phyloP scores from a whole-genome alignment of 2,797 vertebrate species.

The Anabas testudineus region DNA sequence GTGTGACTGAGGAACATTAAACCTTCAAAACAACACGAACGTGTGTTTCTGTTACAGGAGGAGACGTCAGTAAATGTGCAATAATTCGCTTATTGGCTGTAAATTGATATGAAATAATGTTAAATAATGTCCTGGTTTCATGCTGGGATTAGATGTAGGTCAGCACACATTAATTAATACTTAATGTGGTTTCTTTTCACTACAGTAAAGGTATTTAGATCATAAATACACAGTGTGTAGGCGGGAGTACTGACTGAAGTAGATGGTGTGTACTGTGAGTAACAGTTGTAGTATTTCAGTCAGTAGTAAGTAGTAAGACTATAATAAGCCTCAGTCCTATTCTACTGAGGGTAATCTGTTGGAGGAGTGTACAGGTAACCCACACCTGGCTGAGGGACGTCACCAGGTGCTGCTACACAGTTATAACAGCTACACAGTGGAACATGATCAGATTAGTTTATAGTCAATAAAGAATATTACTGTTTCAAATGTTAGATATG shows the following conservation, averaged over 20 bases:
- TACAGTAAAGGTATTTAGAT: not conserved
- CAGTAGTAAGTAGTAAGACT: conserved; percentile 30
- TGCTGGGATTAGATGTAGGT: conserved; percentile 5
- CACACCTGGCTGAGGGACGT: conserved; percentile 1
- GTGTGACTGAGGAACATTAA: conserved; percentile 7
- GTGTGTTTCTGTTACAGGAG: not conserved
- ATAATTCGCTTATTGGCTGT: not conserved
- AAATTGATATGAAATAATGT: not conserved
- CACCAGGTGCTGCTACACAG: conserved; percentile 4
- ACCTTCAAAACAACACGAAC: conserved; percentile 4
- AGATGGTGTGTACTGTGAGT: conserved; percentile 2
- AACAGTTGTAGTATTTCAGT: not conserved
- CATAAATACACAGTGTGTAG: not conserved
- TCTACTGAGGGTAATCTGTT: conserved; percentile 50
- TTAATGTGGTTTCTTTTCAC: conserved; percentile 3
- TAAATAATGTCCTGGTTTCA: not conserved
- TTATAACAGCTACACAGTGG: no score
- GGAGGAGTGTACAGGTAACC: conserved; percentile 53
- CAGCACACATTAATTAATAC: conserved; percentile 15
- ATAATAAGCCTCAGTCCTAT: conserved; percentile 47
- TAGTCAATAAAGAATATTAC: no score
- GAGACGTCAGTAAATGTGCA: not conserved
- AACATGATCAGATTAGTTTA: no score
- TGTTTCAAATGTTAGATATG: no score
- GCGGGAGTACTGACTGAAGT: conserved; percentile 5